Conservation (phyloP, 2,888 invertebrate genomes). For the Phlogophora meticulosa region DNA sequence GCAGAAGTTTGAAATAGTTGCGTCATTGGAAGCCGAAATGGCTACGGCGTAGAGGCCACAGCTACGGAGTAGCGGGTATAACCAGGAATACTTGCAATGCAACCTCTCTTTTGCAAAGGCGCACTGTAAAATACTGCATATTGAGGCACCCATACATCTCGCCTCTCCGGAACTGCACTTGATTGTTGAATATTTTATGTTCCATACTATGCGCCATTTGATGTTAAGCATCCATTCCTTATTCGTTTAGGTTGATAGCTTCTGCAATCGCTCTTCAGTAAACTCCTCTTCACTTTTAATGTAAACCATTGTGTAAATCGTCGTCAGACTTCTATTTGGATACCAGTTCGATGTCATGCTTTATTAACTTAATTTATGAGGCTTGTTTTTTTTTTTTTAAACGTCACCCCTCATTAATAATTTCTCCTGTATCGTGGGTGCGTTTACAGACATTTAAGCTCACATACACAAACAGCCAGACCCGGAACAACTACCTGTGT, state of each 20-base stretch:
- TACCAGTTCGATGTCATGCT: too few relatives aligned
- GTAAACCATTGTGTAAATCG: not conserved
- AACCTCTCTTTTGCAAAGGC: not conserved
- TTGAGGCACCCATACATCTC: constrained; percentile 12
- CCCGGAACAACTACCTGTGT: too few relatives aligned
- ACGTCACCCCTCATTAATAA: too few relatives aligned
- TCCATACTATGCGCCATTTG: constrained; percentile 12
- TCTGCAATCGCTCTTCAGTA: not conserved
- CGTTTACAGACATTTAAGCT: too few relatives aligned
- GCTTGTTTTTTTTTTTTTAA: too few relatives aligned
- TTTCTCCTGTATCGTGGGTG: too few relatives aligned
- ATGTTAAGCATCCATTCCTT: constrained; percentile 24
- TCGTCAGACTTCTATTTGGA: not conserved
- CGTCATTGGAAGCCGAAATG: not conserved
- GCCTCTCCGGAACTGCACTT: constrained; percentile 26
- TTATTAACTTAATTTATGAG: not conserved
- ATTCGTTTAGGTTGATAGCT: constrained; percentile 37
- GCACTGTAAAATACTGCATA: constrained; percentile 9
- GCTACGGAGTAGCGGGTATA: constrained; percentile 34
- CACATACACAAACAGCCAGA: too few relatives aligned
- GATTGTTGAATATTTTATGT: constrained; percentile 37
- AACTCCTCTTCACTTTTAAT: constrained; percentile 1
- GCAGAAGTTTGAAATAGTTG: constrained; percentile 29
- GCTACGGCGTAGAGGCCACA: not conserved
- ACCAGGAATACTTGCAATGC: not conserved